These are phyloP conservation scores for Dicyrtoma fusca DNA, from an alignment of 2,888 invertebrate species.

Conservation along the genomic window DNA sequence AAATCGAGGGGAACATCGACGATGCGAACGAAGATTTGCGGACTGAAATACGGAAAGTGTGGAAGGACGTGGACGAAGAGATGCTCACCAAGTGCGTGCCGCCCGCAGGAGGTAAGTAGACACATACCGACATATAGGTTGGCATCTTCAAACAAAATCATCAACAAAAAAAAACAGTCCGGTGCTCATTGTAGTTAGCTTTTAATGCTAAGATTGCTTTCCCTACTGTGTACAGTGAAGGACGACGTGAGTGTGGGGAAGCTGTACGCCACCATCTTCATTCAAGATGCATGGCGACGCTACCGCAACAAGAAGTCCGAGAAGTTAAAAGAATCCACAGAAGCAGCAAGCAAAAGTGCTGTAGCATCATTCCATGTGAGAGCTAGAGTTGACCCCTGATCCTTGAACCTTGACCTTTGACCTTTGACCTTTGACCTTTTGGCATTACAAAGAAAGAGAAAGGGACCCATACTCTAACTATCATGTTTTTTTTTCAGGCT, in stretches of 20 bases:
- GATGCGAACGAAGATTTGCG: slow-evolving; percentile 67
- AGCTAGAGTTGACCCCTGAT: too few relatives aligned
- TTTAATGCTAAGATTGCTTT: background rate
- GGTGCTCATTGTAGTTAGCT: background rate
- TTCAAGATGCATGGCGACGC: slow-evolving; percentile 51
- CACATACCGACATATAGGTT: too few relatives aligned
- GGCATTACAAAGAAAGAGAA: slow-evolving; percentile 47
- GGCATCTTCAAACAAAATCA: too few relatives aligned
- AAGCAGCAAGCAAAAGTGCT: background rate
- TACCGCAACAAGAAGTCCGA: slow-evolving; percentile 91
- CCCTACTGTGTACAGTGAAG: slow-evolving; percentile 41
- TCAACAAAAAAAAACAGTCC: too few relatives aligned
- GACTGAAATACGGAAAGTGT: slow-evolving; percentile 66
- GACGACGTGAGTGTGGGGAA: slow-evolving; percentile 55
- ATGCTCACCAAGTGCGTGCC: slow-evolving; percentile 50
- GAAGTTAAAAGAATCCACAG: too few relatives aligned
- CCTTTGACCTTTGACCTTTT: slow-evolving; percentile 46
- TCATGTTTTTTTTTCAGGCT: slow-evolving; percentile 37
- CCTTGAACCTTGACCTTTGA: slow-evolving; percentile 11
- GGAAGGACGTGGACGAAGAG: slow-evolving; percentile 60
- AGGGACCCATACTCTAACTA: too few relatives aligned
- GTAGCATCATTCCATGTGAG: too few relatives aligned
- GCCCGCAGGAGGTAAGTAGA: slow-evolving; percentile 50
- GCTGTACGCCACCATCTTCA: slow-evolving; percentile 52
- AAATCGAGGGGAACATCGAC: slow-evolving; percentile 66